A percentile compares a stretch with the other conserved stretches of the same genome.
Conservation (phyloP, 2,888 invertebrate species). For the Drosophila mayaguana region DNA sequence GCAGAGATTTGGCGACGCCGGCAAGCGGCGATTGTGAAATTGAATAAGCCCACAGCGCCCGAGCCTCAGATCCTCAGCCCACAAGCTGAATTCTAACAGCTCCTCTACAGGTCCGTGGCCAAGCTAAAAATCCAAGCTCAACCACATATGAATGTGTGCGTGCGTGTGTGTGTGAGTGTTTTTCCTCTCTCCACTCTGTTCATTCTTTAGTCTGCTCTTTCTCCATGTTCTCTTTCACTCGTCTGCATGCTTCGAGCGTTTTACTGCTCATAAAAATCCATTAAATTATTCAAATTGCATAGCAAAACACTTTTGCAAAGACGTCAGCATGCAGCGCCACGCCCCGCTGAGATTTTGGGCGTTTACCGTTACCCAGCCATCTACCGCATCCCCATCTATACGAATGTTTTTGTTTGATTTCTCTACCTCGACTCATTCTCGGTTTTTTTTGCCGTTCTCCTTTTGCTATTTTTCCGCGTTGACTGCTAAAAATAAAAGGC, state of each 20-base stretch:
- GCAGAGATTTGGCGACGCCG: slow-evolving; percentile 57
- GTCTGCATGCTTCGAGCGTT: slow-evolving; percentile 64
- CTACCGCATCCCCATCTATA: slow-evolving; percentile 1
- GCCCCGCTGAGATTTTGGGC: slow-evolving; percentile 52
- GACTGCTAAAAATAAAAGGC: slow-evolving; percentile 73
- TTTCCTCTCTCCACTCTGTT: background rate
- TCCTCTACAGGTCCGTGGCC: background rate
- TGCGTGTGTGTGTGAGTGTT: background rate
- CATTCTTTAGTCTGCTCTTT: background rate
- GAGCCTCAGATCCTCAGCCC: background rate
- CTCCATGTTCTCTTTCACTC: background rate
- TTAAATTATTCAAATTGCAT: slow-evolving; percentile 82
- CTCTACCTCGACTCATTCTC: slow-evolving; percentile 16
- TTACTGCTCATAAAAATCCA: slow-evolving; percentile 82
- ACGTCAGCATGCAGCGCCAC: slow-evolving; percentile 41
- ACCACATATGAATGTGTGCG: slow-evolving; percentile 1
- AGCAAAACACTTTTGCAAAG: slow-evolving; percentile 61
- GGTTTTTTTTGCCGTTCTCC: slow-evolving; percentile 23
- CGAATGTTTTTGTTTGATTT: slow-evolving; percentile 20
- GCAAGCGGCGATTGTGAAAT: slow-evolving; percentile 68
- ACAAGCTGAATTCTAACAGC: background rate
- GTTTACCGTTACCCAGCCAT: slow-evolving; percentile 12
- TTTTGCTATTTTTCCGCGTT: slow-evolving; percentile 63
- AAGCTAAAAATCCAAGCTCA: slow-evolving; percentile 24
- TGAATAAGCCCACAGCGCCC: slow-evolving; percentile 65